These are phyloP conservation scores for Strigamia crassipes DNA, from an alignment of 2,888 invertebrate species.

Conservation along the genomic window DNA sequence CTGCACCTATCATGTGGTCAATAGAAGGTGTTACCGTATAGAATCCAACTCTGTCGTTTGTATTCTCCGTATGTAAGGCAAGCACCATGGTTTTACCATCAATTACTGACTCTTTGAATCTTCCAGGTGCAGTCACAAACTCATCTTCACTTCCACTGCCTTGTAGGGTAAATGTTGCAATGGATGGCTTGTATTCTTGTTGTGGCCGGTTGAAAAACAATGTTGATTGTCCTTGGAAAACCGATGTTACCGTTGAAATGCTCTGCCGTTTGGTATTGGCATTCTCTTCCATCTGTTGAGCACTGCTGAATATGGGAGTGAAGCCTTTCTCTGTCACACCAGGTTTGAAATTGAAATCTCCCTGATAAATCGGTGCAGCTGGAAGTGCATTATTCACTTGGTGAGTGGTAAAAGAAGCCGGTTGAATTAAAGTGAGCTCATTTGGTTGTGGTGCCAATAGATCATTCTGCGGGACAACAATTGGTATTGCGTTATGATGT, in stretches of 20 bases:
- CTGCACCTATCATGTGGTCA: constrained; percentile 9
- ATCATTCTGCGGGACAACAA: not conserved
- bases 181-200: constrained; percentile 19
- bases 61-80: constrained; percentile 10
- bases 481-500: not conserved
- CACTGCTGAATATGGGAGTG: constrained; percentile 48
- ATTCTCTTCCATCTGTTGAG: not conserved
- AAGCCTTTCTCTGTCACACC: constrained; percentile 50
- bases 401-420: constrained; percentile 37
- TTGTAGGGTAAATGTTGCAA: constrained; percentile 48
- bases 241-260: constrained; percentile 49
- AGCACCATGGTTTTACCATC: constrained; percentile 45
- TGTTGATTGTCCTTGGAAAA: constrained; percentile 50
- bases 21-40: not conserved
- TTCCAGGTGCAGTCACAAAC: constrained; percentile 43
- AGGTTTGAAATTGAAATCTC: constrained; percentile 49
- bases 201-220: constrained; percentile 48
- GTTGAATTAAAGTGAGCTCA: not conserved
- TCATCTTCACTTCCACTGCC: constrained; percentile 51
- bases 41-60: constrained; percentile 32
- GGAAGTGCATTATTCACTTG: constrained; percentile 41
- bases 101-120: constrained; percentile 41
- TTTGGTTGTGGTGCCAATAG: constrained; percentile 43
- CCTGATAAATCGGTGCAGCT: constrained; percentile 46
- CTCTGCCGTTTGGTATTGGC: constrained; percentile 20